A percentile compares a stretch with the other conserved stretches of the same genome.
These are phyloP conservation scores for Gnathochromis pfefferi DNA, from an alignment of 2,113 vertebrate species.

Conservation along the genomic window DNA sequence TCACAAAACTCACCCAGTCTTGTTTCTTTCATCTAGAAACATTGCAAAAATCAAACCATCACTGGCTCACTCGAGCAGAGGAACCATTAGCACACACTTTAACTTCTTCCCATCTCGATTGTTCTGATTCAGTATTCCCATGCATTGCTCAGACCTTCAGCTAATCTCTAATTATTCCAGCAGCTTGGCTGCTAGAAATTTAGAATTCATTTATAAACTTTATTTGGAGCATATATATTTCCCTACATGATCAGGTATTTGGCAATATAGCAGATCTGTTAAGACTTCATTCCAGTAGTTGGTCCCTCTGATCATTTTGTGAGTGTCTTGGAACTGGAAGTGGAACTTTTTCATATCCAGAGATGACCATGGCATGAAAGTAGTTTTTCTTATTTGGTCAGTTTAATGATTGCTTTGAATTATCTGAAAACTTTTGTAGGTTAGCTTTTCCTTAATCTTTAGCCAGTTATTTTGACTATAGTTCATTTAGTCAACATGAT, in stretches of 20 bases:
- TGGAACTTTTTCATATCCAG: neutral
- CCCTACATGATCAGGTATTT: neutral
- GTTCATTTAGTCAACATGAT: neutral
- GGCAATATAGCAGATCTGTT: neutral
- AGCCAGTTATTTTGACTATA: fast-evolving
- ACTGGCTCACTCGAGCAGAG: fast-evolving
- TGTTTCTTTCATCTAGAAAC: neutral
- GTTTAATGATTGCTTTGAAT: neutral
- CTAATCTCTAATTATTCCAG: neutral
- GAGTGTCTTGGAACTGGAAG: neutral
- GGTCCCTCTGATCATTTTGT: neutral
- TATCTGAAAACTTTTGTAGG: neutral
- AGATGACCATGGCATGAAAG: neutral
- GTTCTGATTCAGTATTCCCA: neutral
- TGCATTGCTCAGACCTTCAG: neutral
- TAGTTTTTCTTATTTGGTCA: neutral
- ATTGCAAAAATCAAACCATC: neutral
- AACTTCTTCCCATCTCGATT: neutral
- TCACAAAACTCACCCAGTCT: neutral
- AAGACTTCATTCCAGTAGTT: neutral
- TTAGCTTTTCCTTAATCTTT: neutral
- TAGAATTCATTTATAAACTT: neutral
- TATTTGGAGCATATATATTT: neutral
- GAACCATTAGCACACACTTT: neutral
- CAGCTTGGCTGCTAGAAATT: too few species aligned